phyloP scores from a whole-genome alignment of 2,113 vertebrate genomes.

The Ictalurus punctatus region DNA sequence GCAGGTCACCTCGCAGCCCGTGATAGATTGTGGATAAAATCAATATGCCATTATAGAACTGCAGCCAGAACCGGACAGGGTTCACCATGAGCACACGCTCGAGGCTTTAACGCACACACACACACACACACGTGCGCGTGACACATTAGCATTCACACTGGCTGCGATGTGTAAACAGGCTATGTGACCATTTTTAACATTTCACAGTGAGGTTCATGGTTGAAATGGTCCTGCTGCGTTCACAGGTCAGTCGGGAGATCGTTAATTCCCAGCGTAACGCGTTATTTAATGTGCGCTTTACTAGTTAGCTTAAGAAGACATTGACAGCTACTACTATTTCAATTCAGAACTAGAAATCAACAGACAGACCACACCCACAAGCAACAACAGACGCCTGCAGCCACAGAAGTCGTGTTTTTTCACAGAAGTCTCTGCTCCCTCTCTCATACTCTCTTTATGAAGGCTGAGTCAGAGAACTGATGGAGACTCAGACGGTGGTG shows the following conservation, averaged over 20 bases:
- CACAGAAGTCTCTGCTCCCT: neutral
- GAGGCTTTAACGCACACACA: neutral
- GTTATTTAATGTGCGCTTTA: neutral
- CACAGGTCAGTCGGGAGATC: neutral
- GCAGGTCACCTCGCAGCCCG: conserved; percentile 33
- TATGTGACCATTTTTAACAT: neutral
- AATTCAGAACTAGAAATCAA: neutral
- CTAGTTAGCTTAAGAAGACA: neutral
- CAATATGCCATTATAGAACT: conserved; percentile 57
- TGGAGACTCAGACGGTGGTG: conserved; percentile 26
- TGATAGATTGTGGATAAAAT: conserved; percentile 54
- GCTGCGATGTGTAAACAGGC: neutral
- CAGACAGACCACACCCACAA: neutral
- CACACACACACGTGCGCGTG: neutral
- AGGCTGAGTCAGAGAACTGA: conserved; percentile 44
- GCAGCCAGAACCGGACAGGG: conserved; percentile 18
- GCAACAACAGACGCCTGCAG: neutral
- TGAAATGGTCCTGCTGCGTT: neutral
- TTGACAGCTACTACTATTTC: neutral
- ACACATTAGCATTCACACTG: neutral
- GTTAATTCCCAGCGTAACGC: neutral
- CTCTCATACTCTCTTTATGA: conserved; percentile 10
- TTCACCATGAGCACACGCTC: neutral
- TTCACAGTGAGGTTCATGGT: neutral
- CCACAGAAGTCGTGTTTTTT: neutral